A percentile compares a stretch with the other conserved stretches of the same genome.
Conservation (phyloP, 92 coral and sea anemone species). For the Palythoa caribaeorum region DNA sequence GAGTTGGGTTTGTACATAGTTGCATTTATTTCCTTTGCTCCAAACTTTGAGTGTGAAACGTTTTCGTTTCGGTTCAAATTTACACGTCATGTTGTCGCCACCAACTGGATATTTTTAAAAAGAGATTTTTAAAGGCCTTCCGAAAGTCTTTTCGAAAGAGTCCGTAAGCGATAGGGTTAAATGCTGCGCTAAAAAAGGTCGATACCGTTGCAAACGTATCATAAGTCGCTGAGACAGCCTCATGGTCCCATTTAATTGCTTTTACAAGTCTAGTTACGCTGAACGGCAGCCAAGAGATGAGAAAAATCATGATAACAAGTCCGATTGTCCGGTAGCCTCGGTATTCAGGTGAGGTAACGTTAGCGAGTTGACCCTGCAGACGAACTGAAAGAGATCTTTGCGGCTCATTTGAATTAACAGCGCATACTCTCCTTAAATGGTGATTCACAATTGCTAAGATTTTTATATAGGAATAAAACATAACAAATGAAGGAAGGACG, state of each 20-base stretch:
- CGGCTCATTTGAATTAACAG: neutral
- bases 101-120: slow-evolving; percentile 19
- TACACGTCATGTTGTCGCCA: neutral
- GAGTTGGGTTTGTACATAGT: too few relatives aligned
- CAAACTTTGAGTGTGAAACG: too few relatives aligned
- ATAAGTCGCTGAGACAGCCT: slow-evolving; percentile 55
- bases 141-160: slow-evolving; percentile 69
- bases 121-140: slow-evolving; percentile 66
- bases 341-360: slow-evolving; percentile 42
- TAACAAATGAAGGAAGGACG: slow-evolving; percentile 55
- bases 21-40: too few relatives aligned
- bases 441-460: slow-evolving; percentile 61
- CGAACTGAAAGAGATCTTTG: slow-evolving; percentile 19
- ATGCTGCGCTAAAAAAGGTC: slow-evolving; percentile 69
- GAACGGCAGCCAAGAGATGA: slow-evolving; percentile 76
- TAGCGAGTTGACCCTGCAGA: slow-evolving; percentile 23
- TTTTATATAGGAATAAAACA: slow-evolving; percentile 64
- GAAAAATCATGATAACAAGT: slow-evolving; percentile 54
- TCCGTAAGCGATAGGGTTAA: slow-evolving; percentile 70
- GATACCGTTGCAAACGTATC: slow-evolving; percentile 75
- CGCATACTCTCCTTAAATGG: slow-evolving; percentile 53
- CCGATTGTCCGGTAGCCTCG: slow-evolving; percentile 74
- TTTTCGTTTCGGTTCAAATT: neutral
- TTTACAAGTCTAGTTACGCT: slow-evolving; percentile 67
- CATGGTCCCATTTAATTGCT: slow-evolving; percentile 68